These are phyloP conservation scores for Crioceris asparagi DNA, from an alignment of 2,888 invertebrate species.

Conservation along the genomic window DNA sequence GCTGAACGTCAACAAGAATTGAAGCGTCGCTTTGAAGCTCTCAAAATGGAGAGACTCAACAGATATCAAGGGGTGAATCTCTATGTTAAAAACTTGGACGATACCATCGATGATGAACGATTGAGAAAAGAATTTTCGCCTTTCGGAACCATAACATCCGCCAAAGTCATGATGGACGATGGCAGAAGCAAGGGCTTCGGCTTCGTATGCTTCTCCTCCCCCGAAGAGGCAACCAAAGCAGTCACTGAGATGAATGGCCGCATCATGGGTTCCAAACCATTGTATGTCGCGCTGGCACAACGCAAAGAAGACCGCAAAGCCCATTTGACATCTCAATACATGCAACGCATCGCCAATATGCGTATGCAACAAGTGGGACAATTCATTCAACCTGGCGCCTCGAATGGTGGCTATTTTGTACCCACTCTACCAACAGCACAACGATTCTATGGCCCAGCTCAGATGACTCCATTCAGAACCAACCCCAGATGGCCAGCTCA, in stretches of 20 bases:
- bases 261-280: slow-evolving; percentile 91
- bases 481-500: slow-evolving; percentile 82
- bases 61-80: slow-evolving; percentile 90
- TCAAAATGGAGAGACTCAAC: slow-evolving; percentile 84
- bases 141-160: slow-evolving; percentile 98
- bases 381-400: slow-evolving; percentile 67
- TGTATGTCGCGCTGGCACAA: slow-evolving; percentile 97
- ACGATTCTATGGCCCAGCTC: slow-evolving; percentile 80
- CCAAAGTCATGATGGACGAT: slow-evolving; percentile 82
- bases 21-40: slow-evolving; percentile 91
- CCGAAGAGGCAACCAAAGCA: slow-evolving; percentile 97
- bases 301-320: slow-evolving; percentile 98
- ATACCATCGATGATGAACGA: slow-evolving; percentile 93
- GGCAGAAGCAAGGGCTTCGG: slow-evolving; percentile 95
- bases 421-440: slow-evolving; percentile 85
- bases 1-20: slow-evolving; percentile 94
- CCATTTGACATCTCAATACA: slow-evolving; percentile 94
- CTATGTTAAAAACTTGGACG: slow-evolving; percentile 97
- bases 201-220: slow-evolving; percentile 96
- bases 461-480: slow-evolving; percentile 82
- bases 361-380: slow-evolving; percentile 90
- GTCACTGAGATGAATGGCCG: slow-evolving; percentile 99
- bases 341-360: slow-evolving; percentile 92
- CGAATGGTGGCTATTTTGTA: slow-evolving; percentile 80
- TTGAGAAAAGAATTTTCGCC: slow-evolving; percentile 89